A percentile compares a stretch with the other conserved stretches of the same genome.
Evolutionary conservation across 2,888 invertebrate species (phyloP).

Genomic region (Trissolcus japonicus): DNA sequence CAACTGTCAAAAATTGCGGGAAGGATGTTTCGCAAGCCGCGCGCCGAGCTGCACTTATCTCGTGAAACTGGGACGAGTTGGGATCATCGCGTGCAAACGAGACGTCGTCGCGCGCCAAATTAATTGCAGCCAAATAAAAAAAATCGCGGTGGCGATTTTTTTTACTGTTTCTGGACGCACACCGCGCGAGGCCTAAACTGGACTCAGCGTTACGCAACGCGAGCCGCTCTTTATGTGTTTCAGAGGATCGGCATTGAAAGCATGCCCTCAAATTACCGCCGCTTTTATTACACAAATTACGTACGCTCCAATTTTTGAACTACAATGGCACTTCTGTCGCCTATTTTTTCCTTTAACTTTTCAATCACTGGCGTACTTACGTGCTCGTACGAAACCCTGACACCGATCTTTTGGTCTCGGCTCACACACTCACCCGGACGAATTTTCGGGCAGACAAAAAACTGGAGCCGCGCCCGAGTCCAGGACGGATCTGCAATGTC

Average conservation of each 20-base stretch:
- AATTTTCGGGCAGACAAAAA: not conserved
- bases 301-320: conserved; percentile 47
- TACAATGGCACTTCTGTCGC: conserved; percentile 27
- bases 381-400: not conserved
- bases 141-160: not conserved
- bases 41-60: too few relatives aligned
- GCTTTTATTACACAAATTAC: conserved; percentile 53
- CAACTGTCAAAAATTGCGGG: not conserved
- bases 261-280: conserved; percentile 54
- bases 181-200: conserved; percentile 23
- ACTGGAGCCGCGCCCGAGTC: conserved; percentile 43
- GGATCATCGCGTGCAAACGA: conserved; percentile 1
- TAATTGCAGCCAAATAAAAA: not conserved
- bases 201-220: conserved; percentile 51
- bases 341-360: conserved; percentile 24
- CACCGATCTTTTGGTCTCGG: not conserved
- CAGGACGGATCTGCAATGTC: conserved; percentile 63
- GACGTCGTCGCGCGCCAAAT: not conserved
- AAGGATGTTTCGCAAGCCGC: too few relatives aligned
- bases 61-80: too few relatives aligned
- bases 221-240: conserved; percentile 48
- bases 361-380: conserved; percentile 11
- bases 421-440: not conserved
- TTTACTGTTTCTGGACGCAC: not conserved
- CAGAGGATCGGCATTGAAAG: conserved; percentile 52